phyloP scores from a whole-genome alignment of 2,113 vertebrate species.

The Cariama cristata region DNA sequence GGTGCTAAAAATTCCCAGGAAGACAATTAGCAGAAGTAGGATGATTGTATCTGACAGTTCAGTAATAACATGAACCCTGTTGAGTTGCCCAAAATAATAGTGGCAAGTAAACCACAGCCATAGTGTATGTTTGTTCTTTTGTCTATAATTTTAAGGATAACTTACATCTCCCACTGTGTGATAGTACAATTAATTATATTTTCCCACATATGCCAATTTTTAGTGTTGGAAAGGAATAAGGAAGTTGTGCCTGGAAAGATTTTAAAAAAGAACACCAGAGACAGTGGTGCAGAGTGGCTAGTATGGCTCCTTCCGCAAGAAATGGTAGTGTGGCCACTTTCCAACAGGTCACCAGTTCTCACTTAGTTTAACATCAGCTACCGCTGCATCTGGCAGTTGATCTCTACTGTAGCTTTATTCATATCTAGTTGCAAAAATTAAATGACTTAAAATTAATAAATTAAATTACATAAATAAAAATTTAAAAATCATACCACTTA shows the following conservation, averaged over 20 bases:
- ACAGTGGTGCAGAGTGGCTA: fast-evolving
- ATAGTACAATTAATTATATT: conserved; percentile 29
- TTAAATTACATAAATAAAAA: not conserved
- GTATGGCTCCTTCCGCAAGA: not conserved
- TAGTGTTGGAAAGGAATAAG: not conserved
- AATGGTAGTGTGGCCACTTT: not conserved
- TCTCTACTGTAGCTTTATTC: not conserved
- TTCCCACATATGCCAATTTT: not conserved
- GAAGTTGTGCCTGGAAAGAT: not conserved
- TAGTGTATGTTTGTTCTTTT: not conserved
- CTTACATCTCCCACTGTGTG: not conserved
- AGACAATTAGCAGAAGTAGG: conserved; percentile 61
- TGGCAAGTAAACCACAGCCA: not conserved
- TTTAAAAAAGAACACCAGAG: not conserved
- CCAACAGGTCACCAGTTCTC: not conserved
- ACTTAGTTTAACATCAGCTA: not conserved
- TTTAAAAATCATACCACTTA: not conserved
- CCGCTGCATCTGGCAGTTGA: not conserved
- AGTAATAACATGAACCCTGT: not conserved
- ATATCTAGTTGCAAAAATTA: not conserved
- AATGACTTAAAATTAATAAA: not conserved
- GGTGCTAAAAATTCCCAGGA: conserved; percentile 39
- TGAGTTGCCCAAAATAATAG: not conserved
- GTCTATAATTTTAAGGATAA: conserved; percentile 33
- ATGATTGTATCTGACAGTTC: conserved; percentile 24